Evolutionary conservation across 1,140 invertebrate species (phyloP).

Genomic region (Drosophila malerkotliana): DNA sequence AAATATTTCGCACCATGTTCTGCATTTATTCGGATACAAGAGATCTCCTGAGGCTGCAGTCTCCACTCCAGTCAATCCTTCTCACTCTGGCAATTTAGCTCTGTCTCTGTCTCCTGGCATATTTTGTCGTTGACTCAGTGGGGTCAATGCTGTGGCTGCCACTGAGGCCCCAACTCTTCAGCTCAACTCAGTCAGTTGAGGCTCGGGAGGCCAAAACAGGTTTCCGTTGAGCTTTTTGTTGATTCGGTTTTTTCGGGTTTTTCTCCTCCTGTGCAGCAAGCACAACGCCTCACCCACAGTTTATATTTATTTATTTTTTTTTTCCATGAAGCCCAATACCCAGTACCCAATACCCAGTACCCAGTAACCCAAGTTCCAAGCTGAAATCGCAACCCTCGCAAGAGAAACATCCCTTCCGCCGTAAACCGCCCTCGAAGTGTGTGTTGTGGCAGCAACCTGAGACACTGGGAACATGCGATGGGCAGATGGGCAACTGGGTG

Average conservation of each 20-base stretch:
- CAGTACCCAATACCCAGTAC: no score
- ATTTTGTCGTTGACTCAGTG: constrained; percentile 81
- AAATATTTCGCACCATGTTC: constrained; percentile 82
- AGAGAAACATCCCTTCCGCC: constrained; percentile 37
- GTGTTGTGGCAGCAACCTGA: constrained; percentile 23
- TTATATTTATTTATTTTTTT: constrained; percentile 7
- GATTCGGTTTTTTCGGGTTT: constrained; percentile 42
- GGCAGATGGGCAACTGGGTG: background rate
- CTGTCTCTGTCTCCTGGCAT: constrained; percentile 47
- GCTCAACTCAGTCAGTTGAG: constrained; percentile 43
- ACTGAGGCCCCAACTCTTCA: constrained; percentile 31
- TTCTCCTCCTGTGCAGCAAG: constrained; percentile 29
- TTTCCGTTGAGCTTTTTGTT: constrained; percentile 49
- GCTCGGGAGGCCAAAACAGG: constrained; percentile 61
- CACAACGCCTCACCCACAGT: constrained; percentile 36
- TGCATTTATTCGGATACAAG: constrained; percentile 76
- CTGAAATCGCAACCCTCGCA: constrained; percentile 23
- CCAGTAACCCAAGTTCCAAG: no score
- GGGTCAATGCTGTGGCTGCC: constrained; percentile 70
- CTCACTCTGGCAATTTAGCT: background rate
- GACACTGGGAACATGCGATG: constrained; percentile 37
- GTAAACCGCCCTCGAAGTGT: constrained; percentile 32
- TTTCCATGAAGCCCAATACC: background rate
- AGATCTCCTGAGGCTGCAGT: constrained; percentile 35
- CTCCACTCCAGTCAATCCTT: background rate